Evolutionary conservation across 2,888 invertebrate genomes (phyloP).

Genomic region (Standfussiana lucernea): DNA sequence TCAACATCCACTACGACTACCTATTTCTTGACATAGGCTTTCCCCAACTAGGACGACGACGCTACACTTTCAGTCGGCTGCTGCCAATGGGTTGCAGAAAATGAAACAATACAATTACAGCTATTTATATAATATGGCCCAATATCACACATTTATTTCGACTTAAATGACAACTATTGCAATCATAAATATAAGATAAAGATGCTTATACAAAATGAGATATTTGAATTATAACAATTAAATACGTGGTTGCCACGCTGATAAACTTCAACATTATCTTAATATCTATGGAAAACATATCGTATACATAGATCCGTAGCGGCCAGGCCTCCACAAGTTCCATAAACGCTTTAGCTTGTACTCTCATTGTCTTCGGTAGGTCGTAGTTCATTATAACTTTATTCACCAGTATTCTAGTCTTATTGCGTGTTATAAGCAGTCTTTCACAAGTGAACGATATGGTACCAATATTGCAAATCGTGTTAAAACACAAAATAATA

Average conservation of each 20-base stretch:
- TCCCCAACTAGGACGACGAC: too few relatives aligned
- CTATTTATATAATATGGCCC: too few relatives aligned
- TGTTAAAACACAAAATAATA: conserved; percentile 68
- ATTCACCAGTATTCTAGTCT: conserved; percentile 77
- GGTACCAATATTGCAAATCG: conserved; percentile 69
- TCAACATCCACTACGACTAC: too few relatives aligned
- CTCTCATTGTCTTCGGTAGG: conserved; percentile 75
- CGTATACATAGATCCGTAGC: conserved; percentile 74
- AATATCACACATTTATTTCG: too few relatives aligned
- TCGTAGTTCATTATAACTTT: conserved; percentile 81
- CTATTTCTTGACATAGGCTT: too few relatives aligned
- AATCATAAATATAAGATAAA: too few relatives aligned
- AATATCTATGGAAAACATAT: conserved; percentile 82
- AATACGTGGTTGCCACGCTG: conserved; percentile 81
- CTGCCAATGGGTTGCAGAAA: too few relatives aligned
- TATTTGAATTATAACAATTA: conserved; percentile 82
- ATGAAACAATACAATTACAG: too few relatives aligned
- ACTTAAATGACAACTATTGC: too few relatives aligned
- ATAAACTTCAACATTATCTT: conserved; percentile 82
- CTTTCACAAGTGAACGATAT: conserved; percentile 77
- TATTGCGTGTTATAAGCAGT: conserved; percentile 71
- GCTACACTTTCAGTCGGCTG: too few relatives aligned
- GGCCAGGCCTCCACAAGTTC: conserved; percentile 80
- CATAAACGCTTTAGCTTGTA: conserved; percentile 81
- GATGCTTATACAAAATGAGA: conserved; percentile 67